Base-by-base conservation (phyloP, 2,888 invertebrate species). In the Amblyjoppa fuscipennis region DNA sequence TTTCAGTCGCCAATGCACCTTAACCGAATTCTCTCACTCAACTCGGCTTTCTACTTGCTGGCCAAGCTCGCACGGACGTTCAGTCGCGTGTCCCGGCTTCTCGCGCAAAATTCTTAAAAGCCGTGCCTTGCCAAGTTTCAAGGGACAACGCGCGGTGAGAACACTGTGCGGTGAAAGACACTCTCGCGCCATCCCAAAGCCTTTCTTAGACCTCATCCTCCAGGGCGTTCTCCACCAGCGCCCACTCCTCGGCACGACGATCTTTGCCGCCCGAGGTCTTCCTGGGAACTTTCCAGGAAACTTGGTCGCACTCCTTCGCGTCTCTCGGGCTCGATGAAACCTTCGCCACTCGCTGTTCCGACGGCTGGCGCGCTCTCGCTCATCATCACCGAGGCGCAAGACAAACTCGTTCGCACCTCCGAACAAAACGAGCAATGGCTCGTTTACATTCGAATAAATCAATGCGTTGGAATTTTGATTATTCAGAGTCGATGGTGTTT, bases 251-350 rank as follows among this genome's bases (percentile, higher is more conserved):
- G 41, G 28, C 28, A 31, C 64, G n/a, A 6, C 49, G 66, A 80
- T 51, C 76, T 59, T 73, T 68, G 80, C 71, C 41, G 49, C 73
- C 38, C 64, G 53, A 20, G 20, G 53, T 70, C 61, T 77, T 86
- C 88, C 90, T 89, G 90, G 87, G 89, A 89, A 91, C 85, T 89
- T 90, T 91, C 89, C 90, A 89, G 90, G 66, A 84, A 84, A 81
- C 84, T 81, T 81, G 73, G 81, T 71, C 76, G 49, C 81, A 66
- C 31, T 73, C 68, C 68, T 34, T 59, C 53, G 20, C 7, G 51
- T 49, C 76, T 34, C 75, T 16, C 38, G 64, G n/a, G 88, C 77
- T 68, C 86, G 56, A 56, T 59, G 34, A 90, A 91, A 86, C 90
- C 90, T 90, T 87, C 81, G 81, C 86, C 85, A 66, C 82, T 87